A percentile compares a stretch with the other conserved stretches of the same genome.
phyloP scores from a whole-genome alignment of 2,797 vertebrate genomes.

The Myiothlypis coronata region DNA sequence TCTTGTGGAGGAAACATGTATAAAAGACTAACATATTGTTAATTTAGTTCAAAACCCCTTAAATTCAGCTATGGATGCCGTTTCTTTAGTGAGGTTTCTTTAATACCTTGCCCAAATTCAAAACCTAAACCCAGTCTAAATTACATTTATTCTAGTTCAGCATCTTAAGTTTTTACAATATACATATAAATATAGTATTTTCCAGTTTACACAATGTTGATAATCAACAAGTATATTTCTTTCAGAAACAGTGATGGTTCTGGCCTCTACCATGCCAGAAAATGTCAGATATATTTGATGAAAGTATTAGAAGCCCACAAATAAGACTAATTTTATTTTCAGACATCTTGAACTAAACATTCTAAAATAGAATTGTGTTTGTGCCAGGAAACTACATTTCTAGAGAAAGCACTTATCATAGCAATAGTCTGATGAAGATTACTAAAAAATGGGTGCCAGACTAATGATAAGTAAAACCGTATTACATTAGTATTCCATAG shows the following conservation, averaged over 20 bases:
- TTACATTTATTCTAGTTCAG: background rate
- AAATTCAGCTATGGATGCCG: background rate
- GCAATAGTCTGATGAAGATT: constrained; percentile 70
- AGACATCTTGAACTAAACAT: constrained; percentile 61
- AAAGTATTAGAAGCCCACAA: constrained; percentile 59
- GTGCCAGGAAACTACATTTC: constrained; percentile 57
- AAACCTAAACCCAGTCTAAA: background rate
- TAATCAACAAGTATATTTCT: constrained; percentile 2
- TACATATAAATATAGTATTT: background rate
- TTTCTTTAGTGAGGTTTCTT: background rate
- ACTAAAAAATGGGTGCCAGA: constrained; percentile 65
- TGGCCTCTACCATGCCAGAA: constrained; percentile 11
- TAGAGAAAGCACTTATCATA: constrained; percentile 63
- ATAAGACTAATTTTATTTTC: constrained; percentile 64
- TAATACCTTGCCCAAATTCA: background rate
- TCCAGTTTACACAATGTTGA: background rate
- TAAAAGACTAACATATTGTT: background rate
- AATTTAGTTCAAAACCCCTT: background rate
- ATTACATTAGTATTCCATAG: constrained; percentile 65
- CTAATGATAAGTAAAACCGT: constrained; percentile 63
- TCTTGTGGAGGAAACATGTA: background rate
- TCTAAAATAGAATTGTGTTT: constrained; percentile 72
- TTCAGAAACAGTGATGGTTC: constrained; percentile 8
- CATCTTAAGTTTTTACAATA: background rate
- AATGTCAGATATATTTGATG: constrained; percentile 43